These are phyloP conservation scores for Cheilosia variabilis DNA, from an alignment of 2,888 invertebrate species.

Conservation along the genomic window DNA sequence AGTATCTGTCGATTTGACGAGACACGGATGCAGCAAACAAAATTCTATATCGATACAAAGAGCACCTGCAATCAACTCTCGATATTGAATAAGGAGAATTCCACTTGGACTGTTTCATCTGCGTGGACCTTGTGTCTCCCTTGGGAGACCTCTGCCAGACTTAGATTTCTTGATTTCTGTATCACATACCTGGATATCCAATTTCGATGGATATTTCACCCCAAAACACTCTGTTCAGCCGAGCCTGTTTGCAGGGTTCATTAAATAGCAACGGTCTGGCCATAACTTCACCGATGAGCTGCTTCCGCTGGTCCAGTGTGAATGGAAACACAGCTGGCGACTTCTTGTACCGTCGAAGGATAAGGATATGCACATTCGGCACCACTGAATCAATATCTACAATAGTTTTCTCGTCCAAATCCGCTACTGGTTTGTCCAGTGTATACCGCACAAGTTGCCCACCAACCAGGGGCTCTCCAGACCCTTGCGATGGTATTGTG, in stretches of 20 bases:
- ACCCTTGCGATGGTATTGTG: slow-evolving; percentile 29
- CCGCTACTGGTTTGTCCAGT: slow-evolving; percentile 34
- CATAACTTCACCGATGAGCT: slow-evolving; percentile 65
- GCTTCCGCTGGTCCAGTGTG: slow-evolving; percentile 48
- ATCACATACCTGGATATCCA: slow-evolving; percentile 40
- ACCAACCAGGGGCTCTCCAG: neutral
- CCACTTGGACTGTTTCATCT: too few species aligned
- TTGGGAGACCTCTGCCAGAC: neutral
- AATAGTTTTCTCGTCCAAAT: slow-evolving; percentile 35
- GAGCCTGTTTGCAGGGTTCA: slow-evolving; percentile 50
- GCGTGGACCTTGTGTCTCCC: too few species aligned
- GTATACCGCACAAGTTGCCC: slow-evolving; percentile 24
- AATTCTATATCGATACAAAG: too few species aligned
- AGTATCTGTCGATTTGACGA: too few species aligned
- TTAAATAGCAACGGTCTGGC: slow-evolving; percentile 64
- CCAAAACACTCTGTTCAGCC: slow-evolving; percentile 43
- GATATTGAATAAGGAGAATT: too few species aligned
- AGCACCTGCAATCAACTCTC: too few species aligned
- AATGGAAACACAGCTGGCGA: slow-evolving; percentile 29
- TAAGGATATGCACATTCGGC: slow-evolving; percentile 46
- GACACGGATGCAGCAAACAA: too few species aligned
- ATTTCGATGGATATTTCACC: slow-evolving; percentile 40
- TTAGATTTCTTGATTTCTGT: neutral
- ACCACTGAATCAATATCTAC: slow-evolving; percentile 45
- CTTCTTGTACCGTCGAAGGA: neutral